Evolutionary conservation across 2,797 vertebrate species (phyloP).

Genomic region (Channa striata): DNA sequence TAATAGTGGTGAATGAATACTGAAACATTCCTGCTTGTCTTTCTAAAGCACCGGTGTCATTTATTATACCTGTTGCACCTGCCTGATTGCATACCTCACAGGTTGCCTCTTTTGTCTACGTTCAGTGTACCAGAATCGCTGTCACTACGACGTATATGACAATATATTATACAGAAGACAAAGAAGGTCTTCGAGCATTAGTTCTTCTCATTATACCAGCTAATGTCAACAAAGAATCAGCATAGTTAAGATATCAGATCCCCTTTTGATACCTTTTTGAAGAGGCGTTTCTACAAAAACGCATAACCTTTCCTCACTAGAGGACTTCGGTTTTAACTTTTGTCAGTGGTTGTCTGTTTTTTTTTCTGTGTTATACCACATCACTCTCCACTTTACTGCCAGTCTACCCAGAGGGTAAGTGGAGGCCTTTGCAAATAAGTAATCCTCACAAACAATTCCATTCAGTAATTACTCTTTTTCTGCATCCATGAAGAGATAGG

Average conservation of each 20-base stretch:
- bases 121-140: conserved; percentile 8
- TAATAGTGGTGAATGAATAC: conserved; percentile 33
- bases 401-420: conserved; percentile 9
- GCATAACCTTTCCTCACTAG: not conserved
- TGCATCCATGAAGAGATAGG: not conserved
- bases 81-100: conserved; percentile 59
- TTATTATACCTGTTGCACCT: conserved; percentile 54
- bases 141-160: not conserved
- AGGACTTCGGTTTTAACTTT: not conserved
- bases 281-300: not conserved
- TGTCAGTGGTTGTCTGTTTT: not conserved
- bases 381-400: conserved; percentile 18
- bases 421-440: conserved; percentile 4
- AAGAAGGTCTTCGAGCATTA: not conserved
- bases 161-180: not conserved
- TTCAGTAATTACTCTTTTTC: not conserved
- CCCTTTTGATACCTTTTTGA: not conserved
- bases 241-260: not conserved
- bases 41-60: conserved; percentile 34
- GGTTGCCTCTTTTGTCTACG: conserved; percentile 14
- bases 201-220: not conserved
- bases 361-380: not conserved
- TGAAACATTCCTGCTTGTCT: conserved; percentile 44
- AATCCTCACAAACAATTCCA: conserved; percentile 1
- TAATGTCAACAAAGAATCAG: not conserved